phyloP scores from a whole-genome alignment of 1,140 invertebrate species.

The Maniola jurtina region DNA sequence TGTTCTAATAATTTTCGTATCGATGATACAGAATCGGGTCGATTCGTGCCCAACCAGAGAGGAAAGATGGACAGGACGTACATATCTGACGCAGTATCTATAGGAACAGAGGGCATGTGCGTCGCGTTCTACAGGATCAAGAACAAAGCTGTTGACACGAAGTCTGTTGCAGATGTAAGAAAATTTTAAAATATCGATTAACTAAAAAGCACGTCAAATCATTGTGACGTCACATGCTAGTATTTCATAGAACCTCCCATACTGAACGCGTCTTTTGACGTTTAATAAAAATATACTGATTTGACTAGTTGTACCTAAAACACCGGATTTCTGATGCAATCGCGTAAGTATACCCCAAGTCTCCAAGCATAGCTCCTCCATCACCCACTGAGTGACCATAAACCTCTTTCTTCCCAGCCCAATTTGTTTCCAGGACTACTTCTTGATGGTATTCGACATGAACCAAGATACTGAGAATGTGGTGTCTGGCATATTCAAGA shows the following conservation, averaged over 20 bases:
- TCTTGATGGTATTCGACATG: slow-evolving; percentile 55
- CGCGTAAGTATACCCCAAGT: too few relatives aligned
- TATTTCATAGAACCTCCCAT: too few relatives aligned
- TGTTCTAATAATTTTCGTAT: not conserved
- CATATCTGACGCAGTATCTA: slow-evolving; percentile 58
- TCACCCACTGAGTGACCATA: too few relatives aligned
- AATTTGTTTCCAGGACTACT: slow-evolving; percentile 56
- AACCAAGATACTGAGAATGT: slow-evolving; percentile 64
- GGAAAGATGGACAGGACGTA: slow-evolving; percentile 63
- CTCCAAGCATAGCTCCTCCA: too few relatives aligned
- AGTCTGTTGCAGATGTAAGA: slow-evolving; percentile 68
- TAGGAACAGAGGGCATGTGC: slow-evolving; percentile 58
- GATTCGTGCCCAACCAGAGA: slow-evolving; percentile 65
- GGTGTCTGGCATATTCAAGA: slow-evolving; percentile 65
- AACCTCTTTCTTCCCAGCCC: too few relatives aligned
- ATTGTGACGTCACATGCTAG: too few relatives aligned
- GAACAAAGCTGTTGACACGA: slow-evolving; percentile 62
- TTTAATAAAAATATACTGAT: too few relatives aligned
- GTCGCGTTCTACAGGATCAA: slow-evolving; percentile 68
- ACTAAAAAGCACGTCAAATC: too few relatives aligned
- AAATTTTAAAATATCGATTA: too few relatives aligned
- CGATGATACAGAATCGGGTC: slow-evolving; percentile 53
- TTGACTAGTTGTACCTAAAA: too few relatives aligned
- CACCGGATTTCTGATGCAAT: not conserved
- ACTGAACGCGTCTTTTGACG: too few relatives aligned